Evolutionary conservation across 2,888 invertebrate species (phyloP).

Genomic region (Cheilosia scutellata): DNA sequence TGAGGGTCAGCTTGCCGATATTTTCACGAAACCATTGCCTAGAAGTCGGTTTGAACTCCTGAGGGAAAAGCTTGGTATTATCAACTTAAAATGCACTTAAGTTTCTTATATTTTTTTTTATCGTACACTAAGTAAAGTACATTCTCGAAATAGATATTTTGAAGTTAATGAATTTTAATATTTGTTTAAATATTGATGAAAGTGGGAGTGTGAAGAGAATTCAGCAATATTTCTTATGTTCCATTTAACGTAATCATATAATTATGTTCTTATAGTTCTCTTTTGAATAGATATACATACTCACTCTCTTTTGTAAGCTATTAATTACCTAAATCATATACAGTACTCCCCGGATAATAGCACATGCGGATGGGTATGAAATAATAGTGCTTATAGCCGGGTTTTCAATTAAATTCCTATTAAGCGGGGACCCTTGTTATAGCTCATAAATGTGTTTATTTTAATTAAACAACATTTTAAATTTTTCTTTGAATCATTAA

Average conservation of each 20-base stretch:
- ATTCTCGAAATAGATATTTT: neutral
- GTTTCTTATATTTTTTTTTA: neutral
- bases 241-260: neutral
- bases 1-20: slow-evolving; percentile 29
- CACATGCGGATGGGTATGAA: too few relatives aligned
- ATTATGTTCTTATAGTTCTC: neutral
- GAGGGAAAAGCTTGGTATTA: slow-evolving; percentile 5
- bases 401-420: too few relatives aligned
- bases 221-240: neutral
- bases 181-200: slow-evolving; percentile 17
- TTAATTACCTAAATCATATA: neutral
- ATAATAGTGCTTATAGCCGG: too few relatives aligned
- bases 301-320: neutral
- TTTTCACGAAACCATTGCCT: slow-evolving; percentile 33
- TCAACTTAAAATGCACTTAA: neutral
- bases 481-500: too few relatives aligned
- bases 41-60: slow-evolving; percentile 10
- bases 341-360: too few relatives aligned
- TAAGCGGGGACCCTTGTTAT: too few relatives aligned
- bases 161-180: neutral
- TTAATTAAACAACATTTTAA: too few relatives aligned
- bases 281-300: neutral
- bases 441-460: too few relatives aligned
- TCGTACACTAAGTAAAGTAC: neutral
- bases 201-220: slow-evolving; percentile 22